Percentiles rank a stretch among this genome's conserved stretches.
phyloP scores from a whole-genome alignment of 2,797 vertebrate species.

The Gambelia wislizenii region DNA sequence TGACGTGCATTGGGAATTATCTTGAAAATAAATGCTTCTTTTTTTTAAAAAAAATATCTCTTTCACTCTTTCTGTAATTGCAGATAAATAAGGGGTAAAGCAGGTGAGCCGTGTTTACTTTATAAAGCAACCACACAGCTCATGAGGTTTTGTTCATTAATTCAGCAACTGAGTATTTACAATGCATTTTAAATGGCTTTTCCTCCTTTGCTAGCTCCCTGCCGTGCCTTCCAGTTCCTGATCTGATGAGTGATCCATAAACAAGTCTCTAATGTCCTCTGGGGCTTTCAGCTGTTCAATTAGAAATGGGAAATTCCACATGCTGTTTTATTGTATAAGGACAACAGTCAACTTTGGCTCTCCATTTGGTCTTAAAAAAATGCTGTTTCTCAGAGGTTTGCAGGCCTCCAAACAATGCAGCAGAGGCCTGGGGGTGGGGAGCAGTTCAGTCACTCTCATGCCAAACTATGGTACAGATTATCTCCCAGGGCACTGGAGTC shows the following conservation, averaged over 20 bases:
- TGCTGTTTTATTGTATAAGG: slow-evolving; percentile 67
- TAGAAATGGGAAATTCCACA: slow-evolving; percentile 61
- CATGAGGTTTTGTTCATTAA: slow-evolving; percentile 59
- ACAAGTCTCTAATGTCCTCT: slow-evolving; percentile 53
- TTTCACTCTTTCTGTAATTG: slow-evolving; percentile 33
- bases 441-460: slow-evolving; percentile 55
- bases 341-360: slow-evolving; percentile 71
- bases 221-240: slow-evolving; percentile 62
- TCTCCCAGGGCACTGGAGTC: neutral
- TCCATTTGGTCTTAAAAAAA: slow-evolving; percentile 48
- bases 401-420: slow-evolving; percentile 71
- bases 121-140: slow-evolving; percentile 45
- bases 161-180: slow-evolving; percentile 64
- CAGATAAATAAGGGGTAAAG: slow-evolving; percentile 41
- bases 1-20: neutral
- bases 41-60: neutral
- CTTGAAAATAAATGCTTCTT: slow-evolving; percentile 19
- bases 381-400: slow-evolving; percentile 62
- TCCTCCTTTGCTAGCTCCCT: slow-evolving; percentile 58
- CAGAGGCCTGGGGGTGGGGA: slow-evolving; percentile 49
- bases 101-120: slow-evolving; percentile 56
- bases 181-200: slow-evolving; percentile 64
- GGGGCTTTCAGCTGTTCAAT: slow-evolving; percentile 71
- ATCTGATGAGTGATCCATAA: slow-evolving; percentile 73
- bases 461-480: slow-evolving; percentile 49